Conservation (phyloP, 2,113 vertebrate species). For the Pterocles burchelli region DNA sequence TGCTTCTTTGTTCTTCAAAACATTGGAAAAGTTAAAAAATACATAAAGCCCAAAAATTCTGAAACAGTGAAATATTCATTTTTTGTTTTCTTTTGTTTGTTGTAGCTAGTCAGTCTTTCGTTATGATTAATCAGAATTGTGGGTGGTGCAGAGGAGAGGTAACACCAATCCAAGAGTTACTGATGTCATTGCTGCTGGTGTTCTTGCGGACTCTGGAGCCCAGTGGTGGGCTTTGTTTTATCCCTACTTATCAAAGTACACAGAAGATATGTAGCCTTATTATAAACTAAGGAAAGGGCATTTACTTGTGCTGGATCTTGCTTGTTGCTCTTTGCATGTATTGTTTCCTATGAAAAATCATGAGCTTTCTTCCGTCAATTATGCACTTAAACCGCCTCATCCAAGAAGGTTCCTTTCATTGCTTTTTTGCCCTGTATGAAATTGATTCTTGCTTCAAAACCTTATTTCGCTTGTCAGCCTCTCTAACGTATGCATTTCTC, state of each 20-base stretch:
- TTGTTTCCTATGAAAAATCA: not conserved
- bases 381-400: not conserved
- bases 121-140: not conserved
- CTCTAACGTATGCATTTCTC: not conserved
- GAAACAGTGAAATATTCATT: not conserved
- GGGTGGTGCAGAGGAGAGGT: not conserved
- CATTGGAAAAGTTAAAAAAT: not conserved
- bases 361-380: not conserved
- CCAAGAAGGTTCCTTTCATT: not conserved
- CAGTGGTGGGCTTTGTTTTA: not conserved
- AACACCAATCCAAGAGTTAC: not conserved
- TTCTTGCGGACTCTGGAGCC: not conserved
- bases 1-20: not conserved
- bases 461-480: not conserved
- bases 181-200: not conserved
- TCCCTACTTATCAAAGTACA: not conserved
- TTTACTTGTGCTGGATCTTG: not conserved
- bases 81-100: not conserved
- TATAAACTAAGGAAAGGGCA: not conserved
- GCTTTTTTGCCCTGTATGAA: not conserved
- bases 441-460: not conserved
- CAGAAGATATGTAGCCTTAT: not conserved
- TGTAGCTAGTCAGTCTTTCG: not conserved
- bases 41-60: not conserved
- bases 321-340: not conserved